Conservation (phyloP, 2,888 invertebrate genomes). For the Metallyticus violacea region DNA sequence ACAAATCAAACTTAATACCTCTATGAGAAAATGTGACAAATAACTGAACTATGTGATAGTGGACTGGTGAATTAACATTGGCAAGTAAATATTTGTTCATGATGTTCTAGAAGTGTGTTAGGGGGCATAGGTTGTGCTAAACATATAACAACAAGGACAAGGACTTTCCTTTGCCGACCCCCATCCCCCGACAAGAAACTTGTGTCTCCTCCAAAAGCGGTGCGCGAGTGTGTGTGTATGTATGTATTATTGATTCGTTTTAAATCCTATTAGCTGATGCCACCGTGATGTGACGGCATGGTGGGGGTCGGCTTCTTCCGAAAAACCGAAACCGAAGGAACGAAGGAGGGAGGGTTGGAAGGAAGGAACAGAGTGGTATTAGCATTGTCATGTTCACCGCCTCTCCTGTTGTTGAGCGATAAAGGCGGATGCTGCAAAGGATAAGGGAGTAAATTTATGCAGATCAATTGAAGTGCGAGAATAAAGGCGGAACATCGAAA, state of each 20-base stretch:
- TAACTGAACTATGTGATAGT: too few species aligned
- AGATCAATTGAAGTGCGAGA: conserved; percentile 4
- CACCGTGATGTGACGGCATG: background rate
- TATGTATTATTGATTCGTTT: conserved; percentile 34
- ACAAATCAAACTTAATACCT: too few species aligned
- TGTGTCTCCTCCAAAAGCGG: background rate
- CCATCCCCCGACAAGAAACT: background rate
- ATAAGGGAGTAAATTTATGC: conserved; percentile 4
- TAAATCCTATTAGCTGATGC: conserved; percentile 32
- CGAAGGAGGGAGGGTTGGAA: background rate
- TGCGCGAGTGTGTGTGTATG: conserved; percentile 14
- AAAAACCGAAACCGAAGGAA: background rate
- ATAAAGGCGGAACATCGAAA: background rate
- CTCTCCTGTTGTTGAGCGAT: conserved; percentile 1
- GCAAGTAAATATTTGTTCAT: too few species aligned
- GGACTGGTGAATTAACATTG: too few species aligned
- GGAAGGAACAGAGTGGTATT: background rate
- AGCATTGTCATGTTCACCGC: conserved; percentile 10
- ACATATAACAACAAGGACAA: background rate
- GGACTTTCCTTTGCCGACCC: too few species aligned
- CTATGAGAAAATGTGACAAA: too few species aligned
- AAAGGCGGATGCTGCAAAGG: conserved; percentile 5
- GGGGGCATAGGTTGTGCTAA: background rate
- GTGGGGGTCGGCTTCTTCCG: background rate
- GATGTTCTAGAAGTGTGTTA: too few species aligned